Evolutionary conservation across 2,113 vertebrate species (phyloP), one percentile per base, ranked within the genome.

Genomic region (Glaucidium brasilianum): DNA sequence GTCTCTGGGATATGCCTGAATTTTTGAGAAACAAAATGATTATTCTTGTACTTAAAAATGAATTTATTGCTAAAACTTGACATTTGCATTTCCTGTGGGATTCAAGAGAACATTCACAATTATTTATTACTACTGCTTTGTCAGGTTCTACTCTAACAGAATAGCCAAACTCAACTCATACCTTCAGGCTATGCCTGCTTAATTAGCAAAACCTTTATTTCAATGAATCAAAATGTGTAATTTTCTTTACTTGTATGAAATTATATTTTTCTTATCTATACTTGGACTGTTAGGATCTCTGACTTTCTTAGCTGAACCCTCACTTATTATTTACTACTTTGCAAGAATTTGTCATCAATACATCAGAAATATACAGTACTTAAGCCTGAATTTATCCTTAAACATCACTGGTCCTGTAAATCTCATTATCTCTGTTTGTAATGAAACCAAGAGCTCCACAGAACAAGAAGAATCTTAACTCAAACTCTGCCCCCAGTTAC

Each of bases 31-130:
- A 78, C 10, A 53, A 91, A 92, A 77, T 50, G 41, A 76, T 41
- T 94, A 88, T 92, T 95, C 86, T 95, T 96, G 23, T 91, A 94
- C 39, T 56, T 72, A 63, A 86, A 95, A 96, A 68, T 66, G 4
- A 72, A 49, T 85, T 92, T 82, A 34, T 83, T 43, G 86, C 37
- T 90, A 79, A 87, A 86, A 27, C 29, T 77, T 88, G 30, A 32
- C 59, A 49, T 88, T 63, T 66, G 18, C 43, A 47, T 87, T 86
- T 92, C 52, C 85, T 84, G 12, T 67, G 72, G 19, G 35, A 75
- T 90, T 94, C 52, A 60, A 71, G 84, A 77, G 52, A 77, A 53
- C 1, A 0, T 72, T 81, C 64, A 56, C 22, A 71, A 64, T 74
- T 72, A 62, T 5, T 68, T 78, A 37, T 58, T 79, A 17, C 34